Conservation (phyloP, 2,797 vertebrate genomes). For the Anguilla anguilla region DNA sequence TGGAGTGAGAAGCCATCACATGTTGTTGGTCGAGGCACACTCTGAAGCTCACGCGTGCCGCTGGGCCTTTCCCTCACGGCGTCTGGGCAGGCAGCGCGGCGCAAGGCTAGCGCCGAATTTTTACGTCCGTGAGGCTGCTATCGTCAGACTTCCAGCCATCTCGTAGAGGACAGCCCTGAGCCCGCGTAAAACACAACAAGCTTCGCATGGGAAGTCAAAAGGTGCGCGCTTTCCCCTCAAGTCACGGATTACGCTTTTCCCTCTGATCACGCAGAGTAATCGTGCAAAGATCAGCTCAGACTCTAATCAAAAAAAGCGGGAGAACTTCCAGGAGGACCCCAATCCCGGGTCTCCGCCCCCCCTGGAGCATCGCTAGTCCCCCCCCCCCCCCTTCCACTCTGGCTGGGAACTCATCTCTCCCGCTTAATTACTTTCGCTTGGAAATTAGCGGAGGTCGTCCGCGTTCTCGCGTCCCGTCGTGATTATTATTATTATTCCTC, state of each 20-base stretch:
- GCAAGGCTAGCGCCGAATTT: background rate
- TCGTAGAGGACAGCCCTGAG: background rate
- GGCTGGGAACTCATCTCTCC: constrained; percentile 32
- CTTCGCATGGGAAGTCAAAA: background rate
- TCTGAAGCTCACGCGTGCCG: background rate
- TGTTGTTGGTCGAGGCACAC: background rate
- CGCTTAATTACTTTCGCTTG: constrained; percentile 46
- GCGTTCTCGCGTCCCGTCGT: constrained; percentile 33
- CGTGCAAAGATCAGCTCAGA: constrained; percentile 7
- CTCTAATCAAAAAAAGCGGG: background rate
- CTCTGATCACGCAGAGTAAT: background rate
- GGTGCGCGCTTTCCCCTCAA: background rate
- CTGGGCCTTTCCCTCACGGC: background rate
- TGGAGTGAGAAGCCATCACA: background rate
- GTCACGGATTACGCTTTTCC: too few relatives aligned
- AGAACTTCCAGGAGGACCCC: constrained; percentile 13
- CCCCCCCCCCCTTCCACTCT: background rate
- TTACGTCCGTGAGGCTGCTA: background rate
- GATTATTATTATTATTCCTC: constrained; percentile 43
- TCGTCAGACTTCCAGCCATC: background rate
- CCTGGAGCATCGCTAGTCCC: background rate
- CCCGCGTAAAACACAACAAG: background rate
- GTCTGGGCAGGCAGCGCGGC: background rate
- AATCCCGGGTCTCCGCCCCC: background rate
- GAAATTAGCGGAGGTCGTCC: constrained; percentile 47